Evolutionary conservation across 2,113 vertebrate genomes (phyloP).

Genomic region (Peromyscus maniculatus): DNA sequence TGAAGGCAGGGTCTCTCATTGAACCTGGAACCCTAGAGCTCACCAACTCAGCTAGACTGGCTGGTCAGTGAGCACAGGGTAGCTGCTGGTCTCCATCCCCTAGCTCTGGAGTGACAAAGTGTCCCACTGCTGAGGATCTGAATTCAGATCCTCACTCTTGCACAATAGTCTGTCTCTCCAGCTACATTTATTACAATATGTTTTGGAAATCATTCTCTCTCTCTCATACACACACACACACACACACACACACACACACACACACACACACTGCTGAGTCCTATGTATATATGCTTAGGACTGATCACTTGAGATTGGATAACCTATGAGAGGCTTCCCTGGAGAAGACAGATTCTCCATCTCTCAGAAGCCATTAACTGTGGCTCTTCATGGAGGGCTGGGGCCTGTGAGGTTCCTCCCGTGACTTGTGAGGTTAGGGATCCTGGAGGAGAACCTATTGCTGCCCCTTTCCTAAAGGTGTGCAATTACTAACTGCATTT

Average conservation of each 20-base stretch:
- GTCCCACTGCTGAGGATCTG: neutral
- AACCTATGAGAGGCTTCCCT: neutral
- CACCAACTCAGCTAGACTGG: neutral
- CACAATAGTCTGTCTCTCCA: neutral
- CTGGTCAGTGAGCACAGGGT: neutral
- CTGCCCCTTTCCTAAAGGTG: neutral
- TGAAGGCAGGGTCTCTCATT: neutral
- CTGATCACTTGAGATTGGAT: neutral
- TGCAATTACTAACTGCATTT: neutral
- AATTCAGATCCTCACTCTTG: neutral
- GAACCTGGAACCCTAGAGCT: neutral
- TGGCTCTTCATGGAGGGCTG: neutral
- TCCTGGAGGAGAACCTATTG: neutral
- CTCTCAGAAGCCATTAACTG: neutral
- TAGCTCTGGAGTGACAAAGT: neutral
- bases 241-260: neutral
- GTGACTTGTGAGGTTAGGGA: neutral
- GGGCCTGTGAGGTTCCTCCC: neutral
- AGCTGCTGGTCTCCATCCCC: neutral
- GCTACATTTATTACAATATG: neutral
- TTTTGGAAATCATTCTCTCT: neutral
- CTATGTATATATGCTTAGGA: neutral
- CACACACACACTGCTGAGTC: neutral
- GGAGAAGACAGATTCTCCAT: neutral
- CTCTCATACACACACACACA: neutral